These are phyloP conservation scores for Porites rus DNA, from an alignment of 92 coral and sea anemone species.

Conservation along the genomic window DNA sequence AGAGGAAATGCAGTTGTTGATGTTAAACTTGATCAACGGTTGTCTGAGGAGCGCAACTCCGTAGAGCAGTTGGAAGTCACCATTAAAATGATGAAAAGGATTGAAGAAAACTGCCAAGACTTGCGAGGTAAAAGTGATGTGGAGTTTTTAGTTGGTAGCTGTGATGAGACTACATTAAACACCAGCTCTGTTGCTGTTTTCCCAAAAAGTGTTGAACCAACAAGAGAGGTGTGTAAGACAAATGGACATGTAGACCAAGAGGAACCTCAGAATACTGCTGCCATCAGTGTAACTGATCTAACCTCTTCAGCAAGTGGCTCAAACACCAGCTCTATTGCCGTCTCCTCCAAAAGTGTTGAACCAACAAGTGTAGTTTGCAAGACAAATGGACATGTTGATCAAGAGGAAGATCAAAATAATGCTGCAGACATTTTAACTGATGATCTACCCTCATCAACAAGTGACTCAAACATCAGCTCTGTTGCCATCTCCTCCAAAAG, in stretches of 20 bases:
- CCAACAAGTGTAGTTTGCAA: too few relatives aligned
- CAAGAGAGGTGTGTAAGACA: neutral
- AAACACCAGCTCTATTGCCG: too few relatives aligned
- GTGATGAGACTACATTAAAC: neutral
- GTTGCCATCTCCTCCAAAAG: too few relatives aligned
- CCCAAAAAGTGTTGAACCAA: slow-evolving; percentile 3
- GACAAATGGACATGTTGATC: too few relatives aligned
- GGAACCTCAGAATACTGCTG: too few relatives aligned
- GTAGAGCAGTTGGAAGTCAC: neutral
- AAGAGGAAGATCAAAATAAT: too few relatives aligned
- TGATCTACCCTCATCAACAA: too few relatives aligned
- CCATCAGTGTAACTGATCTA: too few relatives aligned
- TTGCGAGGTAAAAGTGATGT: neutral
- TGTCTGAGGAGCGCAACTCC: too few relatives aligned
- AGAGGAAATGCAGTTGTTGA: slow-evolving; percentile 47
- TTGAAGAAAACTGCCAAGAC: neutral
- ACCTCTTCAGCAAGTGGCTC: too few relatives aligned
- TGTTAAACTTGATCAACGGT: neutral
- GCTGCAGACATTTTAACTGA: neutral
- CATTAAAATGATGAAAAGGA: neutral
- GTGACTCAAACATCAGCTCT: too few relatives aligned
- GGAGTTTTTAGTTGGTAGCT: neutral
- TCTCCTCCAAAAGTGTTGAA: too few relatives aligned
- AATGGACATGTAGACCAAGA: slow-evolving; percentile 1
- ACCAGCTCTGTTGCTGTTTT: neutral